A percentile compares a stretch with the other conserved stretches of the same genome.
Evolutionary conservation across 2,888 invertebrate species (phyloP).

Genomic region (Cataglyphis livida): DNA sequence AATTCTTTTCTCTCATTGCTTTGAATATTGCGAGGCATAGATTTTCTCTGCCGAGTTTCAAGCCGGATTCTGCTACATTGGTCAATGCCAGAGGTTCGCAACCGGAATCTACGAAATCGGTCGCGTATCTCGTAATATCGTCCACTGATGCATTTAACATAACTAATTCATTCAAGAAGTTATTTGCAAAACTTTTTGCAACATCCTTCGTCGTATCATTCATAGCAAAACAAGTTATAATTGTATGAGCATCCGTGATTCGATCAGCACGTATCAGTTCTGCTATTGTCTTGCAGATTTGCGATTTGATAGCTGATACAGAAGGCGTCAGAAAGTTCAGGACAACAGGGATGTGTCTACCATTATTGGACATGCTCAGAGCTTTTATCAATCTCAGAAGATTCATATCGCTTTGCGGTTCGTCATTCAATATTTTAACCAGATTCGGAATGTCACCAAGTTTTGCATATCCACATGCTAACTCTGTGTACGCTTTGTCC

Average conservation of each 20-base stretch:
- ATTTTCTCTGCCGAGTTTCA: constrained; percentile 86
- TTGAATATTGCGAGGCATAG: constrained; percentile 86
- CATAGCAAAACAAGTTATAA: constrained; percentile 83
- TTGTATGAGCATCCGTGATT: constrained; percentile 86
- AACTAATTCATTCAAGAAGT: constrained; percentile 88
- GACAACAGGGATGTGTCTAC: constrained; percentile 83
- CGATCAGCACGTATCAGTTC: constrained; percentile 87
- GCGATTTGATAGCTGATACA: constrained; percentile 68
- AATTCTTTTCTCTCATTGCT: constrained; percentile 84
- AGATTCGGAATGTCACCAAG: constrained; percentile 84
- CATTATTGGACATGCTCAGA: constrained; percentile 81
- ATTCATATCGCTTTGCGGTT: constrained; percentile 80
- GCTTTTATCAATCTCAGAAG: constrained; percentile 87
- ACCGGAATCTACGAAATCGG: constrained; percentile 71
- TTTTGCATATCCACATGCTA: constrained; percentile 86
- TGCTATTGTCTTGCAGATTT: constrained; percentile 84
- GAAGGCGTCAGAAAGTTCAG: constrained; percentile 83
- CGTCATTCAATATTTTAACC: constrained; percentile 82
- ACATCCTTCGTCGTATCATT: neutral
- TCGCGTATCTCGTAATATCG: constrained; percentile 81
- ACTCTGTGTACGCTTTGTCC: constrained; percentile 86
- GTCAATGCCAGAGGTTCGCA: neutral
- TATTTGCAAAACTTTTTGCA: constrained; percentile 1
- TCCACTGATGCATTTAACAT: constrained; percentile 85
- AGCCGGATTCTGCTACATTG: constrained; percentile 87